A percentile compares a stretch with the other conserved stretches of the same genome.
Evolutionary conservation across 2,113 vertebrate species (phyloP).

Genomic region (Eptesicus fuscus): DNA sequence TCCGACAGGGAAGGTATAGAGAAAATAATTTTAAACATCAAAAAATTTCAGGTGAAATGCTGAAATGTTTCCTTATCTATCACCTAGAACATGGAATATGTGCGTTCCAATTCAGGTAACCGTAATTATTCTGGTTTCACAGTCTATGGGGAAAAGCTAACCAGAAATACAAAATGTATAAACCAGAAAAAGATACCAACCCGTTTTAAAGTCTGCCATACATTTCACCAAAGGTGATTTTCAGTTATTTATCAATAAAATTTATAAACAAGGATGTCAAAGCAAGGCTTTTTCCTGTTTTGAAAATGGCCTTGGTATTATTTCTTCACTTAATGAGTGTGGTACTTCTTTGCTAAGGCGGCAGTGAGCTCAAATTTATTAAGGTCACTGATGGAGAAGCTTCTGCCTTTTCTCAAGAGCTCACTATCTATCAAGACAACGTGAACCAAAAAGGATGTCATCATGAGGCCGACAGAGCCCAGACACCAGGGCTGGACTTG

Average conservation of each 20-base stretch:
- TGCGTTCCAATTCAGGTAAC: not conserved
- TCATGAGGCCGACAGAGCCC: not conserved
- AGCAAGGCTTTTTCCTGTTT: not conserved
- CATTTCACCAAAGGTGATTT: not conserved
- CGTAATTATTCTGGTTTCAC: not conserved
- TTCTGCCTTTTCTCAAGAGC: not conserved
- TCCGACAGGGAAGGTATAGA: not conserved
- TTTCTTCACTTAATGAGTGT: not conserved
- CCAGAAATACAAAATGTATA: not conserved
- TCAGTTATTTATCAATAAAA: not conserved
- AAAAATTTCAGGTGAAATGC: not conserved
- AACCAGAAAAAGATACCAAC: not conserved
- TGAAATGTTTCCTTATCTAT: not conserved
- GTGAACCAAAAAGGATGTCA: not conserved
- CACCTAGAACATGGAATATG: not conserved
- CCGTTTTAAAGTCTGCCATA: not conserved
- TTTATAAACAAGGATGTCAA: not conserved
- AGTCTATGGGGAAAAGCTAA: not conserved
- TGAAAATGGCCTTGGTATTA: not conserved
- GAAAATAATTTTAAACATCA: not conserved
- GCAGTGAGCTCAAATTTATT: not conserved
- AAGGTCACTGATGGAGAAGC: not conserved
- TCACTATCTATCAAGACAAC: not conserved
- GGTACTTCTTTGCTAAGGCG: not conserved
- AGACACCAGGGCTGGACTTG: not conserved